Evolutionary conservation across 2,797 vertebrate species (phyloP).

Genomic region (Syngnathus rostellatus): DNA sequence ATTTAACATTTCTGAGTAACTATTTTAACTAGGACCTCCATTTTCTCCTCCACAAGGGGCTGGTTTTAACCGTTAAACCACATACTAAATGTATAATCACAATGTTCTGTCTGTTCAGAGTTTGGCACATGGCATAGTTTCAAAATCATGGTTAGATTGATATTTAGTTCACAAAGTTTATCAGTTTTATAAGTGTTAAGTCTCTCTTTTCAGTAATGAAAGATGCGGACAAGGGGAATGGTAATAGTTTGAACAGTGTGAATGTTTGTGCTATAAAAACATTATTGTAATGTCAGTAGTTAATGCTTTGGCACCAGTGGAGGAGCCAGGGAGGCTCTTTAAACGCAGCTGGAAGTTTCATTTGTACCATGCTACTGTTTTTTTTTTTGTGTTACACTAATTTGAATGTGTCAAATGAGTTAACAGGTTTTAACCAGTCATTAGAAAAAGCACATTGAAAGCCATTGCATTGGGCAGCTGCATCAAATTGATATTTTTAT

Average conservation of each 20-base stretch:
- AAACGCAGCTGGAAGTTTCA: background rate
- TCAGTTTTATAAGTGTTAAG: no score
- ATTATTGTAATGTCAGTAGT: background rate
- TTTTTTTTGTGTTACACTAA: background rate
- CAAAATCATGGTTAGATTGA: background rate
- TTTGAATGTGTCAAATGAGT: background rate
- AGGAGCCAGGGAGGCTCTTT: background rate
- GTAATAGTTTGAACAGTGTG: background rate
- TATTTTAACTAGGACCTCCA: background rate
- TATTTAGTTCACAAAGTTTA: background rate
- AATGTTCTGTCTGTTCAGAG: background rate
- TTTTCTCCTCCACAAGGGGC: background rate
- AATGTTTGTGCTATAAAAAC: background rate
- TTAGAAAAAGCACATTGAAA: background rate
- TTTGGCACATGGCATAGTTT: background rate
- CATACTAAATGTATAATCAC: background rate
- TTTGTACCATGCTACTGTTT: background rate
- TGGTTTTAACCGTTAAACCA: background rate
- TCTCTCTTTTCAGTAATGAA: background rate
- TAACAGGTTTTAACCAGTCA: no score
- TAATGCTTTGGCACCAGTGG: background rate
- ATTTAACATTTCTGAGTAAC: background rate
- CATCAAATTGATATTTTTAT: background rate
- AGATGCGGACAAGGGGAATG: background rate
- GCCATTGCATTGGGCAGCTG: background rate